A percentile compares a stretch with the other conserved stretches of the same genome.
phyloP scores from a whole-genome alignment of 2,797 vertebrate species.

The Alauda arvensis region DNA sequence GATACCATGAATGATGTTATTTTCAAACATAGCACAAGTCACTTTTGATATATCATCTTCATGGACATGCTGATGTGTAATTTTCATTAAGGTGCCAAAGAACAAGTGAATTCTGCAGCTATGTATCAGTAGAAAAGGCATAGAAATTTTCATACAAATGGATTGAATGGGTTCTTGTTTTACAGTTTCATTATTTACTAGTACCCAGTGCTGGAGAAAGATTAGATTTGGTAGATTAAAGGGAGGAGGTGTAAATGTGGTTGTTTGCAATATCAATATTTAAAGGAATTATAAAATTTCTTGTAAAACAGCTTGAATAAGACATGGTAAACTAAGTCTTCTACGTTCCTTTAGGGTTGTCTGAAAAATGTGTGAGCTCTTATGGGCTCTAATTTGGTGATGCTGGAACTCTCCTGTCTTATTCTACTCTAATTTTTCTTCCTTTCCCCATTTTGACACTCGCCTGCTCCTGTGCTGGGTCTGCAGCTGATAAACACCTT shows the following conservation, averaged over 20 bases:
- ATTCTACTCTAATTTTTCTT: not conserved
- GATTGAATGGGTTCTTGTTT: not conserved
- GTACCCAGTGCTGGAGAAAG: not conserved
- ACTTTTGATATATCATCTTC: not conserved
- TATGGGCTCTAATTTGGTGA: not conserved
- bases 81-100: not conserved
- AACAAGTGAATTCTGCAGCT: not conserved
- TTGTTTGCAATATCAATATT: not conserved
- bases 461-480: not conserved
- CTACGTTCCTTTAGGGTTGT: not conserved
- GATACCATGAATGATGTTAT: not conserved
- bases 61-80: not conserved
- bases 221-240: not conserved
- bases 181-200: not conserved
- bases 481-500: not conserved
- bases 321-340: not conserved
- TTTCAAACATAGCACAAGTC: not conserved
- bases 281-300: not conserved
- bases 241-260: not conserved
- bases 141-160: not conserved
- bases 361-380: not conserved
- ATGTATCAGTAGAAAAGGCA: not conserved
- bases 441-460: not conserved
- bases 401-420: not conserved
- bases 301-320: not conserved